These are phyloP conservation scores for Drosophila simulans DNA, from an alignment of 1,140 invertebrate genomes.

Conservation along the genomic window DNA sequence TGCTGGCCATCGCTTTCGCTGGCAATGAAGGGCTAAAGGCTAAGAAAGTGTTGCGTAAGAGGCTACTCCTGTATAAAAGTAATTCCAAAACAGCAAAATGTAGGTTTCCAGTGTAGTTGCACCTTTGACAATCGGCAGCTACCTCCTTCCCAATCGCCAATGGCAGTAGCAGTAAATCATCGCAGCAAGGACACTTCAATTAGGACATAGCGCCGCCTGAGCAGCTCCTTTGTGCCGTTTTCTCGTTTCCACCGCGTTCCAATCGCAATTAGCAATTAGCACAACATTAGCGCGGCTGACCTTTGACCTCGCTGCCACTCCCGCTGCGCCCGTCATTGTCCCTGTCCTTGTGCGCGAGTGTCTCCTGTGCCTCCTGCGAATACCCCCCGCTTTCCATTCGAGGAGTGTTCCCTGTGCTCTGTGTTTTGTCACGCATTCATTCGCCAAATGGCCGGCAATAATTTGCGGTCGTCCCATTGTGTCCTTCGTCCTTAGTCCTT, in stretches of 20 bases:
- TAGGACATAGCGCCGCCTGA: slow-evolving; percentile 65
- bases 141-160: slow-evolving; percentile 12
- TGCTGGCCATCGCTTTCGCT: slow-evolving; percentile 43
- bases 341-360: slow-evolving; percentile 64
- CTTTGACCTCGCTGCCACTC: slow-evolving; percentile 80
- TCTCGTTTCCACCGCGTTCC: slow-evolving; percentile 54
- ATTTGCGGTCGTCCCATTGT: slow-evolving; percentile 76
- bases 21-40: slow-evolving; percentile 40
- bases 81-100: background rate
- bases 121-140: slow-evolving; percentile 23
- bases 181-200: slow-evolving; percentile 67
- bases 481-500: slow-evolving; percentile 40
- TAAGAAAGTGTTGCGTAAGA: background rate
- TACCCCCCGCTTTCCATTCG: slow-evolving; percentile 1
- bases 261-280: slow-evolving; percentile 79
- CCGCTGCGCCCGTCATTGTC: slow-evolving; percentile 59
- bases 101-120: background rate
- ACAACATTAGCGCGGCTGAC: slow-evolving; percentile 78
- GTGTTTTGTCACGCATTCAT: slow-evolving; percentile 77
- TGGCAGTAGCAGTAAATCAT: slow-evolving; percentile 43
- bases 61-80: background rate
- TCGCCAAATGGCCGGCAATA: slow-evolving; percentile 73
- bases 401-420: slow-evolving; percentile 36
- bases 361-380: slow-evolving; percentile 11
- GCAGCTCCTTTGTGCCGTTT: slow-evolving; percentile 31